A percentile compares a stretch with the other conserved stretches of the same genome.
phyloP scores from a whole-genome alignment of 2,797 vertebrate species.

The Ctenosaura bakeri region DNA sequence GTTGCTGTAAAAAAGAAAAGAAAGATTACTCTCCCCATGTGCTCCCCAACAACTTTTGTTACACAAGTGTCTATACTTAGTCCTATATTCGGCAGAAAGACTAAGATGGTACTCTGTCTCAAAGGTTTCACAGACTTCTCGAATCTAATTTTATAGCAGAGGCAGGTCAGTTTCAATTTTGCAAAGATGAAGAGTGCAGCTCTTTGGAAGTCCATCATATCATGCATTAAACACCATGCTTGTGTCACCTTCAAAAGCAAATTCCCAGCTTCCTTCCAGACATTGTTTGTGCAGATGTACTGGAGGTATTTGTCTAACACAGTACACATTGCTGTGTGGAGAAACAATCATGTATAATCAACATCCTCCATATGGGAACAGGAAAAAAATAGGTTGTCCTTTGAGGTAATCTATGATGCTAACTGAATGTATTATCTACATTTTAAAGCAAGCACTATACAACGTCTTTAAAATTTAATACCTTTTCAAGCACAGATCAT shows the following conservation, averaged over 20 bases:
- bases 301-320: not conserved
- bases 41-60: not conserved
- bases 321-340: not conserved
- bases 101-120: constrained; percentile 42
- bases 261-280: constrained; percentile 32
- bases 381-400: not conserved
- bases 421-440: not conserved
- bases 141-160: constrained; percentile 1
- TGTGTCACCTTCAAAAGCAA: constrained; percentile 31
- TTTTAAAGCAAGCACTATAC: not conserved
- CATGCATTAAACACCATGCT: not conserved
- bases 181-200: not conserved
- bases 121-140: not conserved
- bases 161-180: not conserved
- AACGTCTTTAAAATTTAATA: not conserved
- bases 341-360: constrained; percentile 7
- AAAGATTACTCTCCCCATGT: not conserved
- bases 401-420: not conserved
- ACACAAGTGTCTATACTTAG: not conserved
- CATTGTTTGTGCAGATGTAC: constrained; percentile 24
- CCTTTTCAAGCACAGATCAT: not conserved
- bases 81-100: not conserved
- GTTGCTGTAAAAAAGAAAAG: not conserved
- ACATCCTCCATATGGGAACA: not conserved
- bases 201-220: not conserved